A percentile compares a stretch with the other conserved stretches of the same genome.
Evolutionary conservation across 2,888 invertebrate genomes (phyloP).

Genomic region (Escarpia spicata): DNA sequence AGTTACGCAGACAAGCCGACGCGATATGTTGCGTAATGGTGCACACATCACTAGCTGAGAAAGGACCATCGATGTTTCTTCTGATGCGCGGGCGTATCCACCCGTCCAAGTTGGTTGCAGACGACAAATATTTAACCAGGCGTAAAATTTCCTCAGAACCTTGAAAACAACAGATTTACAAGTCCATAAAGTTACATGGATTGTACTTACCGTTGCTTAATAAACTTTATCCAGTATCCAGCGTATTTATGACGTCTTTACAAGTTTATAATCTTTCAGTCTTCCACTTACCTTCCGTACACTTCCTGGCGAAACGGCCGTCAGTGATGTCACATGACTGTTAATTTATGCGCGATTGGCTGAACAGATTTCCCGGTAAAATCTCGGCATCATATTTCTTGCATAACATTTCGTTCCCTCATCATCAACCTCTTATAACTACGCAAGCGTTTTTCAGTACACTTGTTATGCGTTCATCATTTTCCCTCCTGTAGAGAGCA

Average conservation of each 20-base stretch:
- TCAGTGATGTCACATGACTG: constrained; percentile 16
- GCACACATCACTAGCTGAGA: not conserved
- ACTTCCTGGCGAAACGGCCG: constrained; percentile 13
- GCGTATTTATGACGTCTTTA: not conserved
- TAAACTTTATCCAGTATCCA: not conserved
- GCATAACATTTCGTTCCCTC: not conserved
- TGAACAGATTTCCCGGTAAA: constrained; percentile 14
- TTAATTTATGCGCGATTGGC: not conserved
- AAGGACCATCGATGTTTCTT: not conserved
- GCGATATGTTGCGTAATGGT: not conserved
- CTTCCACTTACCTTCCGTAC: constrained; percentile 10
- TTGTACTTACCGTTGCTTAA: not conserved
- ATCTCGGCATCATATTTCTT: not conserved
- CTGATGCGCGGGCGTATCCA: not conserved
- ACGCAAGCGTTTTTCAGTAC: too few relatives aligned
- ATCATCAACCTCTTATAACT: not conserved
- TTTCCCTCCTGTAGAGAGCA: too few relatives aligned
- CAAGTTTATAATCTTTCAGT: constrained; percentile 6
- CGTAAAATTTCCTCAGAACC: not conserved
- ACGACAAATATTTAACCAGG: not conserved
- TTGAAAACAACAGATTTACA: not conserved
- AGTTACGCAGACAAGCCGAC: not conserved
- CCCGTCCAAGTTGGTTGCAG: not conserved
- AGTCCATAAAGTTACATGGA: not conserved
- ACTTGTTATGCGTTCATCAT: too few relatives aligned